Percentiles rank a stretch among this genome's conserved stretches.
These are phyloP conservation scores for Nettapus auritus DNA, from an alignment of 2,113 vertebrate species.

Conservation along the genomic window DNA sequence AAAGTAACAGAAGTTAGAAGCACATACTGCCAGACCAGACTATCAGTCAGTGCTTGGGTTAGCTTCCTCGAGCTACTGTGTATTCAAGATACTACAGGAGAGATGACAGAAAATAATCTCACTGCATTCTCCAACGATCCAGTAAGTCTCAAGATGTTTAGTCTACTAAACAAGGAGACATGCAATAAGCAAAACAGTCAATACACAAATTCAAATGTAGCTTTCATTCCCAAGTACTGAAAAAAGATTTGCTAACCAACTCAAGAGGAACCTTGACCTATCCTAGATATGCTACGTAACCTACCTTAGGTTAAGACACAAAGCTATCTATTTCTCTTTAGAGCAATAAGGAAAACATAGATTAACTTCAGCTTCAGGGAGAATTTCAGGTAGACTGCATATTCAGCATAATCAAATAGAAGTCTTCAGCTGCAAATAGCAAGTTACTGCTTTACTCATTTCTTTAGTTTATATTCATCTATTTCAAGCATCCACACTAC, in stretches of 20 bases:
- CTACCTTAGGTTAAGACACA: neutral
- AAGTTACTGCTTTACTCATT: neutral
- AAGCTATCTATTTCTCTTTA: neutral
- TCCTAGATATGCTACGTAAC: neutral
- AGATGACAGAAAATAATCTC: neutral
- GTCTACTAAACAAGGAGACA: neutral
- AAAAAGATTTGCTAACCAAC: neutral
- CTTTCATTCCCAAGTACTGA: neutral
- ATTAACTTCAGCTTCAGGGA: neutral
- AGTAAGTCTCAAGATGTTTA: neutral
- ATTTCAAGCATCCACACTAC: neutral
- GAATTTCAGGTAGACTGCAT: neutral
- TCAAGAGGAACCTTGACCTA: neutral
- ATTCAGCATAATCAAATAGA: neutral
- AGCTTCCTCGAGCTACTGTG: neutral
- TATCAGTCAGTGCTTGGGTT: neutral
- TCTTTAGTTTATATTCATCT: neutral
- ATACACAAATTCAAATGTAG: neutral
- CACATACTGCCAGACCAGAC: neutral
- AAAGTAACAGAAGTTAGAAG: neutral
- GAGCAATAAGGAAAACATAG: neutral
- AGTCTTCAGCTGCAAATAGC: neutral
- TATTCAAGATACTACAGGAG: neutral
- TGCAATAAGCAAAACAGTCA: neutral
- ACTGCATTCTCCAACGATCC: neutral